Evolutionary conservation across 2,797 vertebrate species (phyloP), one percentile per base, ranked within the genome.

Genomic region (Thripadectes ignobilis): DNA sequence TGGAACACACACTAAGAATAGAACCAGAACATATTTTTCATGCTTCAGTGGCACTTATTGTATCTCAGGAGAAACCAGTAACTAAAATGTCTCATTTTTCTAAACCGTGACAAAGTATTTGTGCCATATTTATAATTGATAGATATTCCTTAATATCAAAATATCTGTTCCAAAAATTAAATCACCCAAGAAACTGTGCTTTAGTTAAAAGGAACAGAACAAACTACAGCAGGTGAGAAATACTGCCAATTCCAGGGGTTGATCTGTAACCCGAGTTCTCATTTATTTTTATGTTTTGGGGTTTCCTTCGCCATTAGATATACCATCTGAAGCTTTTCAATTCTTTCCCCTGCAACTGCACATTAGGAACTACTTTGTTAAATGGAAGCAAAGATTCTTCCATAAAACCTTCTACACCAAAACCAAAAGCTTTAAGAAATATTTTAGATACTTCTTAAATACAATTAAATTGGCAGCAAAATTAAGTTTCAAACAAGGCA

Each of bases 1-100:
- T 1, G 5, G 78, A 94, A 71, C 62, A 85, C 21, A 34, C 18
- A 51, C 81, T 90, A 93, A 93, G 95, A 96, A 97, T 95, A 97
- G 91, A 85, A 95, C 34, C 19, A 76, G 72, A 55, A 74, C 66
- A 57, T 92, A 81, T 77, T 94, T 93, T 62, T 85, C 92, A 69
- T 51, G 45, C 43, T 95, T 27, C 74, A 62, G 41, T 81, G 62
- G 66, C 68, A 89, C 75, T 81, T 92, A 80, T 34, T 89, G 34
- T 36, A 67, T 83, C 18, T 77, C 21, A 9, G 32, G n/a, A 85
- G 59, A 82, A 91, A 85, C 8, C 7, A 59, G 4, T 45, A 58
- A 27, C 18, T 59, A 41, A 67, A 91, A 38, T 8, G 17, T 67
- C n/a, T 48, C 3, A 49, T 90, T 92, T 63, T 90, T 82, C 59